A percentile compares a stretch with the other conserved stretches of the same genome.
Evolutionary conservation across 2,888 invertebrate genomes (phyloP).

Genomic region (Chamaedrilus cognettii): DNA sequence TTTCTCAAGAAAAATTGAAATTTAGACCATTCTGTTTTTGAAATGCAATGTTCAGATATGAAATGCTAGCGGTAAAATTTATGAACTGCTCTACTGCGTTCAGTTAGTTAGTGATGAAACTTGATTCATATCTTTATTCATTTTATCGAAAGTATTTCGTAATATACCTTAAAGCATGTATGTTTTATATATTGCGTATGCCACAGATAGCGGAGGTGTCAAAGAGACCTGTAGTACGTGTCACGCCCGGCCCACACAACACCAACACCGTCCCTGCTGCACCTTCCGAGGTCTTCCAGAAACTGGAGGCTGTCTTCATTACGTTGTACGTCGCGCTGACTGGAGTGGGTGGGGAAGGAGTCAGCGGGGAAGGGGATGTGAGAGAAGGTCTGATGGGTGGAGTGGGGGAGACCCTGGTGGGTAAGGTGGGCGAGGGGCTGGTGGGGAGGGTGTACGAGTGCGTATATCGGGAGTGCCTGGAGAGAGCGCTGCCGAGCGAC

Average conservation of each 20-base stretch:
- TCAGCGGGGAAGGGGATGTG: neutral
- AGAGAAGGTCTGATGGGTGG: neutral
- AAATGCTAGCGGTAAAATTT: no score
- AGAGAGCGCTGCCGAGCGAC: slow-evolving; percentile 26
- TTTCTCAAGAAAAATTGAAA: no score
- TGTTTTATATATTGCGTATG: no score
- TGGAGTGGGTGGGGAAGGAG: slow-evolving; percentile 7
- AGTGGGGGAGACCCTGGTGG: slow-evolving; percentile 20
- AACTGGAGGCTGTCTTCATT: slow-evolving; percentile 32
- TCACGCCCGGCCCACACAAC: neutral
- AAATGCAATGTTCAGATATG: no score
- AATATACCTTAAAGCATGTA: no score
- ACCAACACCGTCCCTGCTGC: slow-evolving; percentile 21
- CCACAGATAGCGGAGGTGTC: no score
- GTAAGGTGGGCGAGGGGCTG: neutral
- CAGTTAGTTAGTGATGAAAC: no score
- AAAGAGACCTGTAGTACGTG: no score
- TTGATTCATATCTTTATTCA: no score
- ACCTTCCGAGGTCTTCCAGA: slow-evolving; percentile 32
- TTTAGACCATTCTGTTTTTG: no score
- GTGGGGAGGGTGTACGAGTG: slow-evolving; percentile 29
- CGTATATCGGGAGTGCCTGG: slow-evolving; percentile 34
- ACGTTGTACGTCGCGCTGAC: slow-evolving; percentile 31
- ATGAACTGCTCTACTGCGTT: no score
- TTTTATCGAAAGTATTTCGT: no score